Conservation (phyloP, 2,888 invertebrate genomes). For the Cephus rjabovi region DNA sequence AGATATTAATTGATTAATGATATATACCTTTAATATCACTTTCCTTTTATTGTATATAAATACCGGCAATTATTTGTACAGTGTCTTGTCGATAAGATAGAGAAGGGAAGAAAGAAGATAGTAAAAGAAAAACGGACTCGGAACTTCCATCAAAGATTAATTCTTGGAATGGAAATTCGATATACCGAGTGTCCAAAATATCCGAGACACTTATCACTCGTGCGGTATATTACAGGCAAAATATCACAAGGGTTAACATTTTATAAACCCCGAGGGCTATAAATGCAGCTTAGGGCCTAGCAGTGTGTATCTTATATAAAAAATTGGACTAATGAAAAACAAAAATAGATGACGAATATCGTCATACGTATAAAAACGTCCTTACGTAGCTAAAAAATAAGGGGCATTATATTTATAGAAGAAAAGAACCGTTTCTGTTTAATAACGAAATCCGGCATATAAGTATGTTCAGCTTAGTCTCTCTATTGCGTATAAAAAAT, state of each 20-base stretch:
- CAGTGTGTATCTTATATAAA: background rate
- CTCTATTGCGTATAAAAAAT: background rate
- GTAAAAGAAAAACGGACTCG: background rate
- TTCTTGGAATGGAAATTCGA: background rate
- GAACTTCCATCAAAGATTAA: background rate
- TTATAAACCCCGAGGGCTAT: background rate
- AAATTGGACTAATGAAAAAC: background rate
- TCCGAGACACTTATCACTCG: background rate
- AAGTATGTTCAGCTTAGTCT: background rate
- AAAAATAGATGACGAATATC: background rate
- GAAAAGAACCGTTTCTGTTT: background rate
- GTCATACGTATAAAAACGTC: background rate
- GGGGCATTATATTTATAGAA: background rate
- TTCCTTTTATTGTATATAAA: background rate
- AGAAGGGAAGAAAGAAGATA: background rate
- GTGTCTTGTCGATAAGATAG: background rate
- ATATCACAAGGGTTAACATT: slow-evolving; percentile 3
- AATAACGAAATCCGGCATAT: background rate
- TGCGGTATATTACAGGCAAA: slow-evolving; percentile 3
- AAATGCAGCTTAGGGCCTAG: slow-evolving; percentile 1
- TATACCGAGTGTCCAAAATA: background rate
- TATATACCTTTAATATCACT: background rate
- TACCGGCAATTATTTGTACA: background rate
- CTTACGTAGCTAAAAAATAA: background rate
- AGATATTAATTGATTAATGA: background rate